These are phyloP conservation scores for Chloebia gouldiae DNA, from an alignment of 2,113 vertebrate genomes.

Conservation along the genomic window DNA sequence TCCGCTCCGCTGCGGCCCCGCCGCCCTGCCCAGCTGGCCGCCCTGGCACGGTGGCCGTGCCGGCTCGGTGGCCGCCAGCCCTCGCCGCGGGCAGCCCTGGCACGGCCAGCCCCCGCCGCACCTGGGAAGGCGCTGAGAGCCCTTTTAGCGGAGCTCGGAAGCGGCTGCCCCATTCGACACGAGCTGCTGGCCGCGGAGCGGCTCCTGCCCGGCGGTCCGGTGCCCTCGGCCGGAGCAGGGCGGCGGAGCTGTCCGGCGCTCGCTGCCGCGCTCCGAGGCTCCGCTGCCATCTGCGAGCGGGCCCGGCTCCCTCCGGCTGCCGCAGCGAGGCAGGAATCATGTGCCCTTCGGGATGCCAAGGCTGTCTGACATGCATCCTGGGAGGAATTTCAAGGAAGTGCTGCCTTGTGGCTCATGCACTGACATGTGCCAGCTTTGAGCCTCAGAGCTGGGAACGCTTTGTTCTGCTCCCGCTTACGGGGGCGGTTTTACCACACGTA, in stretches of 20 bases:
- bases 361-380: neutral
- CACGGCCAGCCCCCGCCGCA: neutral
- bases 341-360: neutral
- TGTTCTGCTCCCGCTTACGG: accelerated
- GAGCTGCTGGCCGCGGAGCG: neutral
- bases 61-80: neutral
- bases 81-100: neutral
- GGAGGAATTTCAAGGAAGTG: neutral
- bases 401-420: neutral
- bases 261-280: too few species aligned
- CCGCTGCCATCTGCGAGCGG: neutral
- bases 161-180: conserved; percentile 2
- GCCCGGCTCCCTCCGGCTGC: neutral
- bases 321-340: neutral
- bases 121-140: neutral
- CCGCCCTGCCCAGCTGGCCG: neutral
- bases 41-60: neutral
- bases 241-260: too few species aligned
- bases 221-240: neutral
- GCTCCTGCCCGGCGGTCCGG: neutral
- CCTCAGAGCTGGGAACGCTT: neutral
- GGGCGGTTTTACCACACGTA: accelerated
- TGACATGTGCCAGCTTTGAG: neutral
- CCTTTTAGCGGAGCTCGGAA: neutral
- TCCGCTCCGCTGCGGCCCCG: neutral